phyloP scores from a whole-genome alignment of 2,797 vertebrate species.

The Cheirogaleus major region DNA sequence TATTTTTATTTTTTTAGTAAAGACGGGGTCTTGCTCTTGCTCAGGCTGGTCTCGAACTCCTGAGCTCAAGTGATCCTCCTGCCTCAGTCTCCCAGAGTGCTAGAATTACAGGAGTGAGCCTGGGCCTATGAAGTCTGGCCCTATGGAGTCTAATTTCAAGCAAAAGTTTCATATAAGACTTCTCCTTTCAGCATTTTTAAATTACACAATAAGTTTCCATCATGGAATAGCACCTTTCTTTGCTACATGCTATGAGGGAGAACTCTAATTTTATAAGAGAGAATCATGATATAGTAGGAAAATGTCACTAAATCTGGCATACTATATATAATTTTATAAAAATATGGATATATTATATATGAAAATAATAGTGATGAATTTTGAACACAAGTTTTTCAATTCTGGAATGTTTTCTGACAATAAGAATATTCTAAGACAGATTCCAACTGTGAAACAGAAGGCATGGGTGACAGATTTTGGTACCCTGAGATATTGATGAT shows the following conservation, averaged over 20 bases:
- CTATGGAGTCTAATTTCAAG: not conserved
- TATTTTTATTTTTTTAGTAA: no score
- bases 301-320: not conserved
- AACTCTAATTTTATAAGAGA: not conserved
- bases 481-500: slow-evolving; percentile 43
- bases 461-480: slow-evolving; percentile 52
- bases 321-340: not conserved
- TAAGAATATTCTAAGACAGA: slow-evolving; percentile 38
- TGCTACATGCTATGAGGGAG: not conserved
- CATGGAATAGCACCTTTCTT: not conserved
- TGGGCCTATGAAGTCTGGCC: not conserved
- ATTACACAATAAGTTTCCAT: not conserved
- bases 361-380: slow-evolving; percentile 16
- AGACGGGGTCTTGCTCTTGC: no score
- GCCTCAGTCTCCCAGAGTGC: no score
- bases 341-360: not conserved
- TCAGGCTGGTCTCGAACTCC: no score
- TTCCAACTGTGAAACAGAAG: slow-evolving; percentile 56
- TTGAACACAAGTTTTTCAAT: slow-evolving; percentile 25
- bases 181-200: not conserved
- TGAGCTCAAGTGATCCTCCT: no score
- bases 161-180: not conserved
- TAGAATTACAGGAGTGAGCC: no score
- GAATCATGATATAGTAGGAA: not conserved
- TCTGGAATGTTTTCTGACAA: slow-evolving; percentile 45